phyloP scores from a whole-genome alignment of 2,888 invertebrate genomes.

The Synanthedon andrenaeformis region DNA sequence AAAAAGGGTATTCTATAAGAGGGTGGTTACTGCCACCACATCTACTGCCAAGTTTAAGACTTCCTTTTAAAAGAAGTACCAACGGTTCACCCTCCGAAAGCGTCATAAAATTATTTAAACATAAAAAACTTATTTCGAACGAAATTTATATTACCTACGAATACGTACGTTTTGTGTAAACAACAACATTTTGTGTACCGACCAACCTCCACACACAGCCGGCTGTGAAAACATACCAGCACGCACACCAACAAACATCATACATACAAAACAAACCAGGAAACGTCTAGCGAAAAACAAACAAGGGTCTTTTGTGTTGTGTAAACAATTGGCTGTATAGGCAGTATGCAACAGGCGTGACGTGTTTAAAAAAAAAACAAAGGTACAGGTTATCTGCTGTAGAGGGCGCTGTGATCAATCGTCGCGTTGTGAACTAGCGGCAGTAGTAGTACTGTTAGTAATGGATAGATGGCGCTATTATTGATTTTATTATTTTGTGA shows the following conservation, averaged over 20 bases:
- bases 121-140: slow-evolving; percentile 6
- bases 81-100: neutral
- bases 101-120: neutral
- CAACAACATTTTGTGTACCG: slow-evolving; percentile 54
- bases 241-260: slow-evolving; percentile 25
- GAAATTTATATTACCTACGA: slow-evolving; percentile 51
- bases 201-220: slow-evolving; percentile 30
- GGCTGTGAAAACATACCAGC: slow-evolving; percentile 61
- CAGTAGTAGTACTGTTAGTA: slow-evolving; percentile 5
- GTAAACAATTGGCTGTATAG: slow-evolving; percentile 58
- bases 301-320: slow-evolving; percentile 70
- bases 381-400: slow-evolving; percentile 40
- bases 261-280: slow-evolving; percentile 69
- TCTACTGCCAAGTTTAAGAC: no score
- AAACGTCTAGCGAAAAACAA: slow-evolving; percentile 72
- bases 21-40: no score
- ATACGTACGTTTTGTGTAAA: slow-evolving; percentile 44
- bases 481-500: neutral
- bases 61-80: neutral
- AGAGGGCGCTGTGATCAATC: slow-evolving; percentile 32
- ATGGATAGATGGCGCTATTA: slow-evolving; percentile 36
- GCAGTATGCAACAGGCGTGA: slow-evolving; percentile 67
- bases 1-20: no score
- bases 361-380: slow-evolving; percentile 38
- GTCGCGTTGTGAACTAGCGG: neutral